These are phyloP conservation scores for Nothobranchius kuhntae DNA, from an alignment of 2,113 vertebrate genomes.

Conservation along the genomic window DNA sequence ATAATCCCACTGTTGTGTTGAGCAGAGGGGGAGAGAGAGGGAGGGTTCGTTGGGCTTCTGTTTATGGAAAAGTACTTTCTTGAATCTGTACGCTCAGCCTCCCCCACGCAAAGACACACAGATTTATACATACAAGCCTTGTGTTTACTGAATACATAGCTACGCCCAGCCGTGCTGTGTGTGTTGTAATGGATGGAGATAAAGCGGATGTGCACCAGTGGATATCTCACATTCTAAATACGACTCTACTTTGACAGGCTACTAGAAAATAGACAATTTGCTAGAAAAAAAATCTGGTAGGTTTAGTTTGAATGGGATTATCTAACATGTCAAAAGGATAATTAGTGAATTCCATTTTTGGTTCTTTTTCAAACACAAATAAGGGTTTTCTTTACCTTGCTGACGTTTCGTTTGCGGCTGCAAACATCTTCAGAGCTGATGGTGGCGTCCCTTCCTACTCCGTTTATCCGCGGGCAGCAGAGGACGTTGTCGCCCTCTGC, in stretches of 20 bases:
- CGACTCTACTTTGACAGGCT: slow-evolving; percentile 19
- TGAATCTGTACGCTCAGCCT: slow-evolving; percentile 24
- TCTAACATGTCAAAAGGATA: too few relatives aligned
- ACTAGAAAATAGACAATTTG: slow-evolving; percentile 18
- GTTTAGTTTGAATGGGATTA: too few relatives aligned
- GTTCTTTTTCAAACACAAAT: too few relatives aligned
- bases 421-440: too few relatives aligned
- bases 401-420: too few relatives aligned
- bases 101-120: slow-evolving; percentile 18
- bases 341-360: too few relatives aligned
- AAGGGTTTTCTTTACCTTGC: too few relatives aligned
- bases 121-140: slow-evolving; percentile 9
- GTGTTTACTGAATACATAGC: slow-evolving; percentile 8
- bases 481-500: too few relatives aligned
- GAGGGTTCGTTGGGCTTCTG: slow-evolving; percentile 37
- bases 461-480: too few relatives aligned
- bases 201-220: slow-evolving; percentile 23
- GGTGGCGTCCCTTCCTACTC: too few relatives aligned
- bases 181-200: slow-evolving; percentile 33
- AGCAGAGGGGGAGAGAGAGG: slow-evolving; percentile 20
- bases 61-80: slow-evolving; percentile 49
- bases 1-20: slow-evolving; percentile 53
- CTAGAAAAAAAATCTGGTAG: slow-evolving; percentile 6
- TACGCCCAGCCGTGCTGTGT: background rate
- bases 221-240: slow-evolving; percentile 30